phyloP scores from a whole-genome alignment of 2,888 invertebrate genomes.

The Coleophora flavipennella region DNA sequence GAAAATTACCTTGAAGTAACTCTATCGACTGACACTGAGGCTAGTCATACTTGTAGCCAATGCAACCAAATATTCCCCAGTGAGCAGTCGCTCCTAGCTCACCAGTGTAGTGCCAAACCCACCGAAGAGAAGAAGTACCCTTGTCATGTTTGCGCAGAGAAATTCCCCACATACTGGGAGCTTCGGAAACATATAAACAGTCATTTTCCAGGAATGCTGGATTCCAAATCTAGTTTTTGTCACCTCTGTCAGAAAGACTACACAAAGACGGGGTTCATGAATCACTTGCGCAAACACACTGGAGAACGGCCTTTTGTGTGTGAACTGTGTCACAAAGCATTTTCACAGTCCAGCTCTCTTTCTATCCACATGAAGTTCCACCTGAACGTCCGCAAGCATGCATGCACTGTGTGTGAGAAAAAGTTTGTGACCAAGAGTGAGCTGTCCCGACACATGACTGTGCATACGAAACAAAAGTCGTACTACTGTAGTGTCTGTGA shows the following conservation, averaged over 20 bases:
- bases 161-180: conserved; percentile 67
- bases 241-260: conserved; percentile 70
- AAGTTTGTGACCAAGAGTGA: conserved; percentile 71
- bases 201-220: conserved; percentile 68
- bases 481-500: conserved; percentile 70
- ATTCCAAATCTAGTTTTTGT: conserved; percentile 68
- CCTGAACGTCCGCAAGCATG: conserved; percentile 66
- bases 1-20: conserved; percentile 70
- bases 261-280: conserved; percentile 70
- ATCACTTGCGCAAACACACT: conserved; percentile 66
- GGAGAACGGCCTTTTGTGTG: conserved; percentile 69
- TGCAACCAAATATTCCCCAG: conserved; percentile 67
- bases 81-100: conserved; percentile 53
- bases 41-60: conserved; percentile 64
- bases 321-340: conserved; percentile 67
- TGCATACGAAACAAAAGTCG: conserved; percentile 68
- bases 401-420: conserved; percentile 67
- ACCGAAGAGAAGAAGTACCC: conserved; percentile 65
- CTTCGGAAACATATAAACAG: conserved; percentile 64
- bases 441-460: conserved; percentile 70
- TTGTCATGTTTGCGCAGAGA: conserved; percentile 66
- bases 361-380: conserved; percentile 72
- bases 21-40: conserved; percentile 64
- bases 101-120: conserved; percentile 60
- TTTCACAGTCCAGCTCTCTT: conserved; percentile 67